These are phyloP conservation scores for Menura novaehollandiae DNA, from an alignment of 2,113 vertebrate genomes.

Conservation along the genomic window DNA sequence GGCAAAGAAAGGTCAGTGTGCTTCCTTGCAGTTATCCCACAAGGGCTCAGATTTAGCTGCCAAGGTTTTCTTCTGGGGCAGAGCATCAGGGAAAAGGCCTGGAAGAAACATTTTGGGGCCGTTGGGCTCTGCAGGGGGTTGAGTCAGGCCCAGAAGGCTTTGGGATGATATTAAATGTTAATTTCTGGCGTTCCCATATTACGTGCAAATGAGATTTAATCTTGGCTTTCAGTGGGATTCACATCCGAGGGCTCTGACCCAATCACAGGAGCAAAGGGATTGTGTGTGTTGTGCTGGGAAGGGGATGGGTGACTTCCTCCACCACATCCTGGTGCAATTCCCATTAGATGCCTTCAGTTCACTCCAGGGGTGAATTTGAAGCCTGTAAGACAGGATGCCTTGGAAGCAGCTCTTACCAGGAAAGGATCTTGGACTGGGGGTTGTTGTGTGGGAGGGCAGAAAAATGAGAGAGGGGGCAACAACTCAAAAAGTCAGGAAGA, in stretches of 20 bases:
- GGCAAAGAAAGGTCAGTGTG: constrained; percentile 87
- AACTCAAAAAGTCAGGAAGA: background rate
- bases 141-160: constrained; percentile 56
- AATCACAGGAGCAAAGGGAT: background rate
- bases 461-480: background rate
- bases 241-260: constrained; percentile 3
- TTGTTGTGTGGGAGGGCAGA: background rate
- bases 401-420: background rate
- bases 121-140: constrained; percentile 17
- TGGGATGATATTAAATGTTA: constrained; percentile 68
- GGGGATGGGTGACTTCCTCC: background rate
- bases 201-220: constrained; percentile 56
- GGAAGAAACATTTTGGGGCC: constrained; percentile 47
- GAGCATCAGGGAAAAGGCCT: background rate
- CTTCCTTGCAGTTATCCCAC: background rate
- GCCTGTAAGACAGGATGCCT: background rate
- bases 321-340: background rate
- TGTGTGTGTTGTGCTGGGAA: background rate
- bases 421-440: background rate
- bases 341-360: background rate
- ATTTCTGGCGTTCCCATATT: constrained; percentile 43
- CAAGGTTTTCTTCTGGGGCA: background rate
- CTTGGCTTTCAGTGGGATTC: constrained; percentile 30
- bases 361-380: background rate
- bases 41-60: background rate